Percentiles rank a stretch among this genome's conserved stretches.
These are phyloP conservation scores for Muricea muricata DNA, from an alignment of 92 coral and sea anemone genomes.

Conservation along the genomic window DNA sequence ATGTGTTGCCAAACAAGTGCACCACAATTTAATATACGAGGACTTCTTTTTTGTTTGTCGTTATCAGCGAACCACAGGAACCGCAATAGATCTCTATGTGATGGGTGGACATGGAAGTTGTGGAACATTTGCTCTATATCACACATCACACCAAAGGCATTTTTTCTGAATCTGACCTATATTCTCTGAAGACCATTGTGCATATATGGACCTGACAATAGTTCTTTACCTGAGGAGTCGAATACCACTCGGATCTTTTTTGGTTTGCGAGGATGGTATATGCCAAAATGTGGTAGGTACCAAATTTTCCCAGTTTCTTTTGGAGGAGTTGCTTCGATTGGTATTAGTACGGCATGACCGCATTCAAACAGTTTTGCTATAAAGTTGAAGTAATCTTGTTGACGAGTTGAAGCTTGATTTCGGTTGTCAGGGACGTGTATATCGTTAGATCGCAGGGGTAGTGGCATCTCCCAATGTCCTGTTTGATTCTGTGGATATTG, in stretches of 20 bases:
- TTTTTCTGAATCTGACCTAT: background rate
- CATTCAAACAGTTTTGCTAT: conserved; percentile 8
- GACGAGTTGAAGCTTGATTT: conserved; percentile 35
- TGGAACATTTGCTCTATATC: background rate
- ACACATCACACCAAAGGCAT: background rate
- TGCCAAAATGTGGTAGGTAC: conserved; percentile 2
- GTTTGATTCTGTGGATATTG: conserved; percentile 24
- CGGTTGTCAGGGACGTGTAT: conserved; percentile 42
- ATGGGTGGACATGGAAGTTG: background rate
- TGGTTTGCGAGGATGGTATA: background rate
- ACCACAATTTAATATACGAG: background rate
- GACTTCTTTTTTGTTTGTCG: background rate
- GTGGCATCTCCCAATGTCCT: conserved; percentile 49
- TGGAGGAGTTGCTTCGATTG: background rate
- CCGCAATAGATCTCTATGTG: background rate
- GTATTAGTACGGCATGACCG: background rate
- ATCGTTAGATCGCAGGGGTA: conserved; percentile 31
- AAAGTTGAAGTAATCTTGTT: conserved; percentile 51
- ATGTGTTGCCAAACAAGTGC: background rate
- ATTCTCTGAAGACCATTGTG: background rate
- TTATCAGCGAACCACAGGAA: background rate
- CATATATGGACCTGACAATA: background rate
- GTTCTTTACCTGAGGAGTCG: background rate
- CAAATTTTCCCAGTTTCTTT: background rate
- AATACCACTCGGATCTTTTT: background rate